These are phyloP conservation scores for Lamellibrachia luymesi DNA, from an alignment of 1,140 invertebrate genomes.

Conservation along the genomic window DNA sequence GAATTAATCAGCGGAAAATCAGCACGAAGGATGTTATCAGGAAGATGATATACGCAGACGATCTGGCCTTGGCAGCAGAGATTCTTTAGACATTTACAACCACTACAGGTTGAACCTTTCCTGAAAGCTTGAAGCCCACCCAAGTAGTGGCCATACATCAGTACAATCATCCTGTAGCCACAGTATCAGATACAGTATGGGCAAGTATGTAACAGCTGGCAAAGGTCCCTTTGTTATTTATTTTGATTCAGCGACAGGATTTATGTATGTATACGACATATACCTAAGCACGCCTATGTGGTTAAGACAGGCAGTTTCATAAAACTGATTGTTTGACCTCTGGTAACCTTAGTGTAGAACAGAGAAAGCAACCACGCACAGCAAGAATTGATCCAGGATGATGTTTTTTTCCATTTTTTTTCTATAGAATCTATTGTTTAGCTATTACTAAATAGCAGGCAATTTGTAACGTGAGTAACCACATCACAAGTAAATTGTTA, in stretches of 20 bases:
- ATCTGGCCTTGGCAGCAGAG: no score
- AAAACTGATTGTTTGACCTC: background rate
- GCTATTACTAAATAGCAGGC: no score
- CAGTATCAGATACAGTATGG: background rate
- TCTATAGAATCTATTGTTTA: no score
- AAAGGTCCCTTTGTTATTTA: background rate
- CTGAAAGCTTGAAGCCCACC: no score
- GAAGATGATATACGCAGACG: no score
- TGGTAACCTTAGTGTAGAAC: background rate
- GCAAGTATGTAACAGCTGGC: background rate
- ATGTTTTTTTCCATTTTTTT: background rate
- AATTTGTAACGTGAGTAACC: no score
- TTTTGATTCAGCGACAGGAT: background rate
- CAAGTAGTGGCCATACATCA: no score
- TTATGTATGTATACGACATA: background rate
- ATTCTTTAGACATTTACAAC: no score
- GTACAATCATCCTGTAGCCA: background rate
- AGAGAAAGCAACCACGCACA: background rate
- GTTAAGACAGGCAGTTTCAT: background rate
- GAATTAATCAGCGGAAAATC: no score
- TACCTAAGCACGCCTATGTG: background rate
- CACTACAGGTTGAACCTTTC: no score
- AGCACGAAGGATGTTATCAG: no score
- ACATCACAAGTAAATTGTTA: no score
- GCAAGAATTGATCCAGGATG: background rate